Evolutionary conservation across 2,797 vertebrate genomes (phyloP), one percentile per base, ranked within the genome.

Genomic region (Astyanax mexicanus): DNA sequence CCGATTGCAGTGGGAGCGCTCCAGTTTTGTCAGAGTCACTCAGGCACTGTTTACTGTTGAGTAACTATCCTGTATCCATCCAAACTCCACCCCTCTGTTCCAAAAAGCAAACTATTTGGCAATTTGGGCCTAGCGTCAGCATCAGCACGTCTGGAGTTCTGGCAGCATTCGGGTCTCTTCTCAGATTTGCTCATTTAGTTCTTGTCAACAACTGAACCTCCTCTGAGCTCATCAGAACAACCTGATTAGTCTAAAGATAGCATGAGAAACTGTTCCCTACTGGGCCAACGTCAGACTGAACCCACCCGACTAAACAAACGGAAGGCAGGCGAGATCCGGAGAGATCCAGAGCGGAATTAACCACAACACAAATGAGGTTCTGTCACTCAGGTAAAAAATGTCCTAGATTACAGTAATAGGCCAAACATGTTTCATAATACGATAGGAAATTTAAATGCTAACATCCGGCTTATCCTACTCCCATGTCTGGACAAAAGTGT

Each of bases 211-310:
- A 8, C 45, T 49, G 45, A 19, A 49, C 1, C 45, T 49, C 17
- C 45, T 47, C 44, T n/a, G 17, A 19, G 45, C 45, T 49, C 9
- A 67, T 71, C 75, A 83, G 80, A 72, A 0, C 4, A 61, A 6
- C 9, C 21, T 9, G n/a, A 19, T 19, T 19, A 19, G 45, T 49
- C 45, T 49, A 49, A 49, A 19, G 49, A 49, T 49, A 49, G 45
- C 45, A 49, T 45, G 45, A 49, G 45, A 45, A 49, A 49, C 45
- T 1, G 45, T 17, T 21, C n/a, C 45, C 45, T 49, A 19, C 45
- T 49, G 45, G 45, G 45, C 45, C 19, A 49, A 51, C 51, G 49
- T 11, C 49, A 23, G 21, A 23, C 9, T 21, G 19, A 51, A 51
- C 19, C 2, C 3, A 19, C 23, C 19, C 6, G 51, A 21, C 9